A percentile compares a stretch with the other conserved stretches of the same genome.
Conservation (phyloP, 2,113 vertebrate species). For the Potamarius usumacintae region DNA sequence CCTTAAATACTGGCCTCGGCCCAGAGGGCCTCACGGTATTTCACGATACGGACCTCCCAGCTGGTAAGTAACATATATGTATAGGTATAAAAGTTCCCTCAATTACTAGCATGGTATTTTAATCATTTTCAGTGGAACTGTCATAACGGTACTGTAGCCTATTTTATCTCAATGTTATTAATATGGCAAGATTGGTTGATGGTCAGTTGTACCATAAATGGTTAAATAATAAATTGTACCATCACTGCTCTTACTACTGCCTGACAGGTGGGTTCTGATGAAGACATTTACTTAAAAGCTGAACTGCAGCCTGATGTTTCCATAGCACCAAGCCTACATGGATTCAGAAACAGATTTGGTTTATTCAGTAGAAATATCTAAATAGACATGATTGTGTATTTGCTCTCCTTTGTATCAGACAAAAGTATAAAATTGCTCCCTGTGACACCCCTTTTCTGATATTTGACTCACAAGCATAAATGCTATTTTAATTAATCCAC, state of each 20-base stretch:
- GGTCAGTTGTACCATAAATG: background rate
- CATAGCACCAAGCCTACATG: background rate
- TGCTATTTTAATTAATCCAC: constrained; percentile 1
- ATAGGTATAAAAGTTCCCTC: too few species aligned
- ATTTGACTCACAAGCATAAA: background rate
- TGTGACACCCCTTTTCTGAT: background rate
- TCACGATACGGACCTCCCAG: too few species aligned
- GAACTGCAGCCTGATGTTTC: background rate
- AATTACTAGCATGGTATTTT: background rate
- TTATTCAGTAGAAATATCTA: background rate
- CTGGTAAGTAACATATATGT: too few species aligned
- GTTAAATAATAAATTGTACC: background rate
- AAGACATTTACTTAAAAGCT: background rate
- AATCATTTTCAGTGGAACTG: background rate
- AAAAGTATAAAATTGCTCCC: background rate
- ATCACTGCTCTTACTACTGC: background rate
- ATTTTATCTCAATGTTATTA: background rate
- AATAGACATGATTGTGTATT: background rate
- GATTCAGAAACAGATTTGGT: background rate
- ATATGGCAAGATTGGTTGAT: background rate
- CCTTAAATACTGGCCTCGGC: too few species aligned
- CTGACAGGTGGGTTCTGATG: background rate
- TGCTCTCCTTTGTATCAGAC: background rate
- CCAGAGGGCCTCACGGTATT: too few species aligned
- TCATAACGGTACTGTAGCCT: background rate